Base-by-base conservation (phyloP, 2,888 invertebrate species). In the Megastigmus dorsalis region DNA sequence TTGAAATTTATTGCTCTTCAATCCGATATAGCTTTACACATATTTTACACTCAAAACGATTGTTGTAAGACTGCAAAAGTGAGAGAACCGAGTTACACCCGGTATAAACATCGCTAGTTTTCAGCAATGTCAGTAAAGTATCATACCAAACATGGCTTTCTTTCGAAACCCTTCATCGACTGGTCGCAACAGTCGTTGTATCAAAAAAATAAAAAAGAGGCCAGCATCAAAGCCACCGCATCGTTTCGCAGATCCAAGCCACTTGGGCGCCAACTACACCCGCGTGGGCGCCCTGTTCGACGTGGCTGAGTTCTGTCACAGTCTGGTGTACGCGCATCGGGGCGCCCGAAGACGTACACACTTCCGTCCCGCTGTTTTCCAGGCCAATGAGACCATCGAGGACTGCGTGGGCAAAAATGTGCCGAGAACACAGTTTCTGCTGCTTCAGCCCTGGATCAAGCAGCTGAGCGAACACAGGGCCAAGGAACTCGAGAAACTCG, bases 321-420 rank as follows among this genome's bases (percentile, higher is more conserved):
- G 86, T 55, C 77, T 86, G 67, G 77, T 83, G 30, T 79, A 84
- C 62, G 85, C 86, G 5, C 77, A 86, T 55, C 81, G 78, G 23
- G 86, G 85, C 41, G 76, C 55, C 48, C 72, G 77, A 4, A 79
- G 74, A 18, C 77, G 68, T 30, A 77, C 68, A 36, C 81, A 80
- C 15, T 85, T 84, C 54, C 80, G 80, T 57, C 78, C 79, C 55
- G 81, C 80, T 1, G 79, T 86, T 13, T 80, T 78, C 33, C 82
- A 83, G 54, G 83, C 80, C 1, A 83, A 80, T 66, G 84, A 84
- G 77, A 84, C 84, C 1, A 77, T 86, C 60, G 84, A 86, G 75
- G 82, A 85, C 76, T 86, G 86, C 77, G 80, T 84, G 48, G 87
- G 87, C 5, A 77, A 67, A 13, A 85, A 86, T 63, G 83, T 83